Base-by-base conservation (phyloP, 2,888 invertebrate genomes). In the Aleiodes alternator region DNA sequence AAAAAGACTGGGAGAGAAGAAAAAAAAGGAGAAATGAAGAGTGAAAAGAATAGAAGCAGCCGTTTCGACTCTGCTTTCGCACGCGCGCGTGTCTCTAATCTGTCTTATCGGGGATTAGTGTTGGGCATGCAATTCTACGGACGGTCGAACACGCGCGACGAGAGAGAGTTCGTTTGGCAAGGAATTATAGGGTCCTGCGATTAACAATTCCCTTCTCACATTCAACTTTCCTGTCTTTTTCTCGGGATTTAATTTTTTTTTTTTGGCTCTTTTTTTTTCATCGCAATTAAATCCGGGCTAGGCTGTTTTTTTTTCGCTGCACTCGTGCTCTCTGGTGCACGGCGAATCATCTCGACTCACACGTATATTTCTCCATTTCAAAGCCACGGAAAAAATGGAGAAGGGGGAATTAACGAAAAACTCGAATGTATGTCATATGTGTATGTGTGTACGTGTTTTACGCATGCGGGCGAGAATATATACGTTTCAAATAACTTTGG, bases 61-160 rank as follows among this genome's bases (percentile, higher is more conserved):
- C 55, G 66, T n/a, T 38, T 68, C 50, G 43, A 31, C n/a, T 34
- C 34, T 31, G 38, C 16, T 43, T 50, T 53, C 50, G 61, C 51
- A 57, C 51, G 12, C 23, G 14, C 72, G 74, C 71, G 61, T 75
- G 59, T 75, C 77, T 53, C 43, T 77, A 77, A 77, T 77, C 77
- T 75, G 69, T 75, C 77, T 77, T 77, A 77, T 77, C 77, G 61
- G 61, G 69, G 69, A 77, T 75, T 55, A 75, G 56, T 59, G 59
- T 59, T 59, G 59, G 59, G 59, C 59, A 59, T 59, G 59, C 59
- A 59, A 59, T 59, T 59, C 59, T 59, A 59, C 34, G 59, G 59
- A 59, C 59, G 59, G 59, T 34, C 59, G 59, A 59, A 59, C 59
- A 59, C 59, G 59, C 59, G 59, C 59, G 34, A 59, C 59, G 59